Evolutionary conservation across 2,797 vertebrate genomes (phyloP).

Genomic region (Halcyon smyrnensis): DNA sequence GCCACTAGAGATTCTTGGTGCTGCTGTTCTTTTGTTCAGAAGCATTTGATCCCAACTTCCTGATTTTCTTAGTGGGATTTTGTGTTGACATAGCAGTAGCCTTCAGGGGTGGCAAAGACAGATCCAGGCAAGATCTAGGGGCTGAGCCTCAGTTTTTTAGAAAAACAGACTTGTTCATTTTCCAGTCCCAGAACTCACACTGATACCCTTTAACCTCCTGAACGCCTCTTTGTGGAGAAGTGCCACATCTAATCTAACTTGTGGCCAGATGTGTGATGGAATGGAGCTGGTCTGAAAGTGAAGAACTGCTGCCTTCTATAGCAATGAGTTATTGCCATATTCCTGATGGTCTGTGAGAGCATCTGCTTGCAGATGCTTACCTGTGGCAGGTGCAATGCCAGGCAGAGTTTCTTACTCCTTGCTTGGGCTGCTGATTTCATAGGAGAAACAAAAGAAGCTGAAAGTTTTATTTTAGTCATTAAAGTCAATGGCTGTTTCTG

Average conservation of each 20-base stretch:
- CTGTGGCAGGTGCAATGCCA: not conserved
- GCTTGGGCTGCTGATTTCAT: not conserved
- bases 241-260: rapidly evolving
- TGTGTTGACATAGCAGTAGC: not conserved
- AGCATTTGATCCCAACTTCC: not conserved
- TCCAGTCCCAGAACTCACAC: not conserved
- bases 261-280: not conserved
- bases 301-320: not conserved
- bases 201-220: not conserved
- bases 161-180: not conserved
- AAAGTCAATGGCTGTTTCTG: not conserved
- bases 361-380: not conserved
- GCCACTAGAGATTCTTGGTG: not conserved
- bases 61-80: not conserved
- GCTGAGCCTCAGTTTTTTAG: not conserved
- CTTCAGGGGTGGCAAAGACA: not conserved
- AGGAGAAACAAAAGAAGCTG: not conserved
- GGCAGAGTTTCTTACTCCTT: not conserved
- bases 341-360: not conserved
- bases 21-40: not conserved
- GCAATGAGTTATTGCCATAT: not conserved
- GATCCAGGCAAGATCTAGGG: not conserved
- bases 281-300: not conserved
- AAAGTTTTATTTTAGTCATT: not conserved
- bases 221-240: not conserved